A percentile compares a stretch with the other conserved stretches of the same genome.
phyloP scores from a whole-genome alignment of 2,888 invertebrate genomes.

The Eudasyphora cyanicolor region DNA sequence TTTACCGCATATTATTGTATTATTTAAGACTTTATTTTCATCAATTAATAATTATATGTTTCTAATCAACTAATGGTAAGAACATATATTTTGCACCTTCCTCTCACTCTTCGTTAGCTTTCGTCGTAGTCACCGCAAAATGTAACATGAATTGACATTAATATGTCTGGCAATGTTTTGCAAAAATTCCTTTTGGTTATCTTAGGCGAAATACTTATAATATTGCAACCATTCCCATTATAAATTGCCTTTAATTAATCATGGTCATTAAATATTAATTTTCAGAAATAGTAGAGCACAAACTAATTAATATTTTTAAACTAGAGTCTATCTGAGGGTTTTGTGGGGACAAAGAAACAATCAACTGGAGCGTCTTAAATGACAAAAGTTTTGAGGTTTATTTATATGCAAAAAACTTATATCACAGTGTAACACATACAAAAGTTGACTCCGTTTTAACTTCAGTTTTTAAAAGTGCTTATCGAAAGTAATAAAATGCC shows the following conservation, averaged over 20 bases:
- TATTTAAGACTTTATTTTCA: background rate
- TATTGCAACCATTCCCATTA: background rate
- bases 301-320: background rate
- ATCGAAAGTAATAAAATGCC: too few relatives aligned
- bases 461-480: too few relatives aligned
- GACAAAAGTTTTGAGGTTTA: background rate
- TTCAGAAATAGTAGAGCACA: too few relatives aligned
- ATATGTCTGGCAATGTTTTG: background rate
- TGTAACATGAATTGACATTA: background rate
- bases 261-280: background rate
- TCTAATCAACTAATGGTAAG: background rate
- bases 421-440: too few relatives aligned
- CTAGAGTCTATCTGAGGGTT: background rate
- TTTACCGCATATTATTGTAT: background rate
- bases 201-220: background rate
- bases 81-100: background rate
- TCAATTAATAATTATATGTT: too few relatives aligned
- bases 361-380: background rate
- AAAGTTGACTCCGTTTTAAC: too few relatives aligned
- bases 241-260: too few relatives aligned
- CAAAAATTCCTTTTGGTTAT: background rate
- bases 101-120: background rate
- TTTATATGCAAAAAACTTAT: background rate
- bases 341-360: background rate
- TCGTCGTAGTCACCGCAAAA: background rate